Evolutionary conservation across 2,797 vertebrate species (phyloP).

Genomic region (Acanthurus lineatus): DNA sequence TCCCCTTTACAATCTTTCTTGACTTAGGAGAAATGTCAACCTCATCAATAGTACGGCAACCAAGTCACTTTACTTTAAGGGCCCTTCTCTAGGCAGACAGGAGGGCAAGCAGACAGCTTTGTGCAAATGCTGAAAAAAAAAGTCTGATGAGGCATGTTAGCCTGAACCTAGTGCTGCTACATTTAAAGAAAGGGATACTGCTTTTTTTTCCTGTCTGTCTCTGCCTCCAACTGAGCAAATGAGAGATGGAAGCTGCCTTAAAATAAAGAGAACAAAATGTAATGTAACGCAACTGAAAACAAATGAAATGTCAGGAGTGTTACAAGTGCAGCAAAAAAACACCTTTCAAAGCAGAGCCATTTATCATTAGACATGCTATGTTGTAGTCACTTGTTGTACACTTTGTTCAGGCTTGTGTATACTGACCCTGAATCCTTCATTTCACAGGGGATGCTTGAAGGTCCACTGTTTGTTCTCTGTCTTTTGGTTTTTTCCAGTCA

Average conservation of each 20-base stretch:
- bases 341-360: background rate
- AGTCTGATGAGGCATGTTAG: background rate
- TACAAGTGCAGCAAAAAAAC: background rate
- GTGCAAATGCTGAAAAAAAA: too few relatives aligned
- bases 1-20: background rate
- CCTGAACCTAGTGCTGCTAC: background rate
- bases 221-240: background rate
- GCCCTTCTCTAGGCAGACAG: background rate
- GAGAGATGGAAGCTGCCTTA: background rate
- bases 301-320: background rate
- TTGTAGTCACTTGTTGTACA: background rate
- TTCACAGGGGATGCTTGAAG: slow-evolving; percentile 6
- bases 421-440: slow-evolving; percentile 24
- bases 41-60: background rate
- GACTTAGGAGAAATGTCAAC: background rate
- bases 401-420: slow-evolving; percentile 1
- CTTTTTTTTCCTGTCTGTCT: background rate
- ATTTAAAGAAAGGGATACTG: background rate
- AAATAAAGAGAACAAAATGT: background rate
- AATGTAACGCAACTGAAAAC: slow-evolving; percentile 6
- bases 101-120: background rate
- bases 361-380: background rate
- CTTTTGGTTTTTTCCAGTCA: background rate
- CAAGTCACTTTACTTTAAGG: background rate
- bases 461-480: slow-evolving; percentile 22